These are phyloP conservation scores for Triplophysa tibetana DNA, from an alignment of 2,113 vertebrate species.

Conservation along the genomic window DNA sequence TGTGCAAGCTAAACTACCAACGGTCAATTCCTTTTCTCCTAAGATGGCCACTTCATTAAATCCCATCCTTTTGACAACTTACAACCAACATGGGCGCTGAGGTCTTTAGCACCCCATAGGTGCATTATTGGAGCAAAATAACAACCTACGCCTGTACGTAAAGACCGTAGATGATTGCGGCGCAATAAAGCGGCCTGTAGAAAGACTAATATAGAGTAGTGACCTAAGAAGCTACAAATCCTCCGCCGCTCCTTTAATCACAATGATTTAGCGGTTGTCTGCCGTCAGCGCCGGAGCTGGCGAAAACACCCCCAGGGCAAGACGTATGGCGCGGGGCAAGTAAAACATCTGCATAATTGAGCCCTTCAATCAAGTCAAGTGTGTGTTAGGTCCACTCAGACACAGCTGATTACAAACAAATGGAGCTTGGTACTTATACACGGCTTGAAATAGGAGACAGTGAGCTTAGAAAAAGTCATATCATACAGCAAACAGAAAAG, in stretches of 20 bases:
- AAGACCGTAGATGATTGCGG: background rate
- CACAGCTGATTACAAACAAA: constrained; percentile 29
- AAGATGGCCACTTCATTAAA: constrained; percentile 36
- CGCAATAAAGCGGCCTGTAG: background rate
- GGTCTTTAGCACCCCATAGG: constrained; percentile 11
- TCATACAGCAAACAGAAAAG: constrained; percentile 10
- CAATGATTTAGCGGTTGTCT: constrained; percentile 41
- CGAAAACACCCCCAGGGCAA: constrained; percentile 39
- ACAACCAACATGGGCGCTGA: constrained; percentile 9
- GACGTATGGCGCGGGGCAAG: constrained; percentile 34
- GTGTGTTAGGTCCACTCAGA: constrained; percentile 37
- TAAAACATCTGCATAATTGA: constrained; percentile 43
- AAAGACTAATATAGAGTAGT: constrained; percentile 27
- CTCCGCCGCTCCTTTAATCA: constrained; percentile 11
- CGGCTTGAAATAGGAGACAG: constrained; percentile 16
- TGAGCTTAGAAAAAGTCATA: constrained; percentile 14
- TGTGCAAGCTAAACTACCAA: constrained; percentile 11
- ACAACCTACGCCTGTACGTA: constrained; percentile 15
- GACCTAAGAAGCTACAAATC: constrained; percentile 35
- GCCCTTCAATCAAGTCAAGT: constrained; percentile 42
- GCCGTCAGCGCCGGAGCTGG: background rate
- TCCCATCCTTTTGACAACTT: background rate
- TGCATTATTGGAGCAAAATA: constrained; percentile 16
- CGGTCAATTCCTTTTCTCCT: constrained; percentile 44
- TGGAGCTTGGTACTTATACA: constrained; percentile 6